Percentiles rank a stretch among this genome's conserved stretches.
These are phyloP conservation scores for Pelodiscus sinensis DNA, from an alignment of 2,113 vertebrate genomes.

Conservation along the genomic window DNA sequence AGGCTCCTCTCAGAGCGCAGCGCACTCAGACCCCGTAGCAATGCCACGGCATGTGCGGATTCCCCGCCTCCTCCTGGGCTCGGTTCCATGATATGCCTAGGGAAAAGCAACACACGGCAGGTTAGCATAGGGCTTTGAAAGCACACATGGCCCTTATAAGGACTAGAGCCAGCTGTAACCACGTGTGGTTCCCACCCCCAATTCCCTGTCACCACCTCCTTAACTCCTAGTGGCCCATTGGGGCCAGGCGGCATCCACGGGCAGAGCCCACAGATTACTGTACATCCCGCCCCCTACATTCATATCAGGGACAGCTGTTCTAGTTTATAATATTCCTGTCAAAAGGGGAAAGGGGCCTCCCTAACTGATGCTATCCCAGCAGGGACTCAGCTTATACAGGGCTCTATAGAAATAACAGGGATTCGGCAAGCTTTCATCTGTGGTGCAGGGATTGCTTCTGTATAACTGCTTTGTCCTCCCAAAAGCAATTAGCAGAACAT, in stretches of 20 bases:
- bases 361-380: neutral
- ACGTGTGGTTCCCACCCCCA: neutral
- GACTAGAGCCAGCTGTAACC: neutral
- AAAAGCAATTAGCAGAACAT: neutral
- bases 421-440: neutral
- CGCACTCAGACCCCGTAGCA: constrained; percentile 92
- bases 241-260: neutral
- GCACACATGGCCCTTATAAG: neutral
- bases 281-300: neutral
- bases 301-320: neutral
- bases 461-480: neutral
- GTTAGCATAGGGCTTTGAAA: neutral
- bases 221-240: neutral
- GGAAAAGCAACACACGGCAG: neutral
- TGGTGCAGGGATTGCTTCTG: neutral
- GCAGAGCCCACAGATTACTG: neutral
- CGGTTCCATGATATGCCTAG: neutral
- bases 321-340: neutral
- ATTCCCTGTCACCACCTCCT: neutral
- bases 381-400: neutral
- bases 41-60: constrained; percentile 89
- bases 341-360: neutral
- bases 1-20: constrained; percentile 92
- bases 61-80: constrained; percentile 68
- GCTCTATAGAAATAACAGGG: neutral